phyloP scores from a whole-genome alignment of 2,797 vertebrate genomes.

The Coluber constrictor region DNA sequence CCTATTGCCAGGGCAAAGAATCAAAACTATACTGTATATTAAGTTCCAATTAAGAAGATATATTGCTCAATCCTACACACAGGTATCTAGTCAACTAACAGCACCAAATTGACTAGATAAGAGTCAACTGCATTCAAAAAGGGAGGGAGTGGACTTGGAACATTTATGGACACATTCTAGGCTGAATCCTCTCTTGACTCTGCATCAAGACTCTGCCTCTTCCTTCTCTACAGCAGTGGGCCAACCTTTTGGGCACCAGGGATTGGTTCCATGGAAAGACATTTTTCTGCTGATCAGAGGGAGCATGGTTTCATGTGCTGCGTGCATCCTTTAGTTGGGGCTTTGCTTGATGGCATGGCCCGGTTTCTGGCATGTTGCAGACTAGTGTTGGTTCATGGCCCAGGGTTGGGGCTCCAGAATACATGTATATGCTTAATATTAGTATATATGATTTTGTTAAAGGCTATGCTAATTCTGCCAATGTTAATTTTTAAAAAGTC shows the following conservation, averaged over 20 bases:
- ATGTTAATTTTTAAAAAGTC: not conserved
- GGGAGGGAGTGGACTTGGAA: not conserved
- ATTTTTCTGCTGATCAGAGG: not conserved
- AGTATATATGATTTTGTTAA: not conserved
- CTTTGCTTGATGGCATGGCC: not conserved
- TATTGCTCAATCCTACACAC: not conserved
- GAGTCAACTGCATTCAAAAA: not conserved
- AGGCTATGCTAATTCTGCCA: not conserved
- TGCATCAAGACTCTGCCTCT: not conserved
- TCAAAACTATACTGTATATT: not conserved
- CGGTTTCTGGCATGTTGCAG: not conserved
- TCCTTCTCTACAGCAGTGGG: not conserved
- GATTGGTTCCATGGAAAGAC: not conserved
- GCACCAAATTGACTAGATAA: not conserved
- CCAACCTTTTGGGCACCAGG: not conserved
- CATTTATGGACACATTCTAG: not conserved
- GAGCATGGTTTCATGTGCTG: not conserved
- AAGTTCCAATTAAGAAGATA: not conserved
- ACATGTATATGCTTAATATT: fast-evolving
- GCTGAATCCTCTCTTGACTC: not conserved
- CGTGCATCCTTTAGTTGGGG: not conserved
- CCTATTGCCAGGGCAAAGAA: not conserved
- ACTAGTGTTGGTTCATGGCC: not conserved
- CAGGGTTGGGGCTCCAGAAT: not conserved
- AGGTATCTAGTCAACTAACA: not conserved